Conservation (phyloP, 2,113 vertebrate species). For the Bubo blakistoni region DNA sequence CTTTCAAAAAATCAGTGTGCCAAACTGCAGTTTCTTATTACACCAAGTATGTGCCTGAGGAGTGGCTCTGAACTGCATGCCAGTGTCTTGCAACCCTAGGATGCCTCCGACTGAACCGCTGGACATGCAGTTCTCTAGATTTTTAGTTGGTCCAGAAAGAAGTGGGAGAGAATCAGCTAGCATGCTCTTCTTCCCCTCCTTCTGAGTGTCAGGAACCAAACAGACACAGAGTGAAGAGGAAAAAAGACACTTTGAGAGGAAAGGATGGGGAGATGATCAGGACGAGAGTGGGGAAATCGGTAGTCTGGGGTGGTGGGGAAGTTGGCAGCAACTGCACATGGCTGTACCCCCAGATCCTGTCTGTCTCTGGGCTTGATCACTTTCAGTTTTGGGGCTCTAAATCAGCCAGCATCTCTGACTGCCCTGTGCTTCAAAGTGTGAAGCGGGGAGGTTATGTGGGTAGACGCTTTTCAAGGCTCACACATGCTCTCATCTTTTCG, state of each 20-base stretch:
- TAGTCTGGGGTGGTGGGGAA: neutral
- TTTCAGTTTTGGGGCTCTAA: neutral
- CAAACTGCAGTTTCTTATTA: neutral
- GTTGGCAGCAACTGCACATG: neutral
- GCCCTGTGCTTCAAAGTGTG: neutral
- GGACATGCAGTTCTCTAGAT: neutral
- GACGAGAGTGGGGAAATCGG: neutral
- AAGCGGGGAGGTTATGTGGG: neutral
- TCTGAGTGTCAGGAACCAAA: neutral
- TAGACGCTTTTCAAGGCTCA: neutral
- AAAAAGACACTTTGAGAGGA: neutral
- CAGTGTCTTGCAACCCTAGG: neutral
- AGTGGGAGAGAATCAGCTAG: neutral
- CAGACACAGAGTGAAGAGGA: neutral
- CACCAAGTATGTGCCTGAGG: accelerated
- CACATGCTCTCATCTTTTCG: neutral
- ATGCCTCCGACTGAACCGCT: neutral
- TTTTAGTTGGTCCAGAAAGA: neutral
- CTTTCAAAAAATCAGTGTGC: neutral
- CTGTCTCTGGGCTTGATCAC: neutral
- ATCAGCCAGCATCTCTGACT: neutral
- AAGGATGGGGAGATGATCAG: neutral
- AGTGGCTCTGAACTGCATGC: neutral
- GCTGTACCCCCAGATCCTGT: neutral
- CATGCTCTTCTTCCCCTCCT: neutral